Evolutionary conservation across 2,113 vertebrate genomes (phyloP).

Genomic region (Amphiprion ocellaris): DNA sequence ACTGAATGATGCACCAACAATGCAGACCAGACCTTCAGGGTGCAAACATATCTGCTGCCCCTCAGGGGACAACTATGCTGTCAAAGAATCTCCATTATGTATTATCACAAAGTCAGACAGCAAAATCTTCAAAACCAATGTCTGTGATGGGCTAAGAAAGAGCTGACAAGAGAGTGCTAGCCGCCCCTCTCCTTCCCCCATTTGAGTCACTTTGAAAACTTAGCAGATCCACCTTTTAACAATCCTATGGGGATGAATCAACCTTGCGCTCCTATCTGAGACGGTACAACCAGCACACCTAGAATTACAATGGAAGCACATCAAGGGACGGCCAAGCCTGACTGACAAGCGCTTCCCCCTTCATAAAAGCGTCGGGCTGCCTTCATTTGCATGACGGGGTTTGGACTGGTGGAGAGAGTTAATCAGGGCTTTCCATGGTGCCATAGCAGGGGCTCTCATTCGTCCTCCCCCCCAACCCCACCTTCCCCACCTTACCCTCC

Average conservation of each 20-base stretch:
- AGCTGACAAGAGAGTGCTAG: conserved; percentile 74
- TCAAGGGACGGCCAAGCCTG: conserved; percentile 80
- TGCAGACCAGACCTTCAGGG: conserved; percentile 51
- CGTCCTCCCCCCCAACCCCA: not conserved
- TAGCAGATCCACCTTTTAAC: conserved; percentile 75
- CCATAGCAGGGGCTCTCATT: conserved; percentile 60
- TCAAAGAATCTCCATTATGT: conserved; percentile 74
- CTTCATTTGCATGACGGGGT: conserved; percentile 76
- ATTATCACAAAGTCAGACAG: conserved; percentile 78
- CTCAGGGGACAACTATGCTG: conserved; percentile 57
- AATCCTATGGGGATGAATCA: conserved; percentile 75
- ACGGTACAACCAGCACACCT: conserved; percentile 71
- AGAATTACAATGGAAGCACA: conserved; percentile 77
- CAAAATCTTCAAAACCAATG: conserved; percentile 77
- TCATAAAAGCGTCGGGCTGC: conserved; percentile 46
- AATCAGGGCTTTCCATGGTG: conserved; percentile 74
- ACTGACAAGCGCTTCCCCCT: conserved; percentile 72
- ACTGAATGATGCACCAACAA: conserved; percentile 20
- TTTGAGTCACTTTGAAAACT: conserved; percentile 80
- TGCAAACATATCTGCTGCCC: conserved; percentile 49
- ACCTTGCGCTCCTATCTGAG: conserved; percentile 74
- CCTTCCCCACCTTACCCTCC: not conserved
- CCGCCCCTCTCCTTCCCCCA: conserved; percentile 33
- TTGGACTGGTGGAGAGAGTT: conserved; percentile 67
- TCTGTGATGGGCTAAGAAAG: conserved; percentile 75